Percentiles rank a stretch among this genome's conserved stretches.
These are phyloP conservation scores for Ophioninae sp. DNA, from an alignment of 2,888 invertebrate genomes.

Conservation along the genomic window DNA sequence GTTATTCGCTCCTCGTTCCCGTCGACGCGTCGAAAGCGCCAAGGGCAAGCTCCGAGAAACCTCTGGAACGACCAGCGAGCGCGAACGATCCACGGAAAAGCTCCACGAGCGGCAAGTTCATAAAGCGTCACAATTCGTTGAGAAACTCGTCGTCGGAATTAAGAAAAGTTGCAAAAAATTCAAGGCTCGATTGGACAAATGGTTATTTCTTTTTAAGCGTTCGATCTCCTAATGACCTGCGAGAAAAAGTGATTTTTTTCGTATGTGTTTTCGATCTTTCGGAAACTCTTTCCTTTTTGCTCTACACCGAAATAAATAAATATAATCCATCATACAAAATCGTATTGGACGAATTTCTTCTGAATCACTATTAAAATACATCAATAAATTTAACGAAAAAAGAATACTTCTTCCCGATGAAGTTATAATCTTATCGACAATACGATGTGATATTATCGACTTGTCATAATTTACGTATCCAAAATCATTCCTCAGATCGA, in stretches of 20 bases:
- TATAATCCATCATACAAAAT: too few species aligned
- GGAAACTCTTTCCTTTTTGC: too few species aligned
- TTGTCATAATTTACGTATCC: background rate
- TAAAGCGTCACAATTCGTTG: conserved; percentile 28
- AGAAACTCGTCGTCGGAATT: conserved; percentile 7
- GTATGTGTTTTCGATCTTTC: too few species aligned
- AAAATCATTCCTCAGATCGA: conserved; percentile 6
- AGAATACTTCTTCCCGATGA: too few species aligned
- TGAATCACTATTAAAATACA: too few species aligned
- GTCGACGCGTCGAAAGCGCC: conserved; percentile 9
- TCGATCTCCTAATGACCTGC: background rate
- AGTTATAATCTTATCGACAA: background rate
- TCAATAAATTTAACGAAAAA: too few species aligned
- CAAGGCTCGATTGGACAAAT: conserved; percentile 26
- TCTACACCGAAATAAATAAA: too few species aligned
- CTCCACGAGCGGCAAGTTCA: conserved; percentile 14
- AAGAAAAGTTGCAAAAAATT: conserved; percentile 38
- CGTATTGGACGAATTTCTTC: too few species aligned
- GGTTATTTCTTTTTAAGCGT: background rate
- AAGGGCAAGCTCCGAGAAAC: conserved; percentile 40
- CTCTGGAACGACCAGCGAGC: background rate
- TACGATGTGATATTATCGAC: background rate
- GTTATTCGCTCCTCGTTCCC: background rate
- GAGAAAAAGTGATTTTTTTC: background rate
- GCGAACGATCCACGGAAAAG: conserved; percentile 19